Percentiles rank a stretch among this genome's conserved stretches.
Conservation (phyloP, 2,113 vertebrate genomes). For the Opisthocomus hoazin region DNA sequence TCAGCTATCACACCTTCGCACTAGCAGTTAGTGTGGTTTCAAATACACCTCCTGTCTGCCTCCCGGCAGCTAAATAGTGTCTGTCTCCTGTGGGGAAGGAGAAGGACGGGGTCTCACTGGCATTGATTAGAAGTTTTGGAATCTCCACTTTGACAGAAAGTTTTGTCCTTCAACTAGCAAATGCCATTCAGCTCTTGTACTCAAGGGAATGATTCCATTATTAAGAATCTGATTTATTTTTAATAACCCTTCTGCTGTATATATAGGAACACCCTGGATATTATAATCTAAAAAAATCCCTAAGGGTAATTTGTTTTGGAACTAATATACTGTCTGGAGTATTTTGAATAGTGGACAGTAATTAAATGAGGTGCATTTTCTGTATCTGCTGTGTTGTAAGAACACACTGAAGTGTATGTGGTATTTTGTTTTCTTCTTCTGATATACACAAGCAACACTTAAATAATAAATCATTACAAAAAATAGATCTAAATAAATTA, state of each 20-base stretch:
- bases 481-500: not conserved
- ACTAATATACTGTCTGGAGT: not conserved
- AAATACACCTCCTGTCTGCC: not conserved
- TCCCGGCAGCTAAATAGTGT: not conserved
- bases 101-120: not conserved
- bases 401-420: not conserved
- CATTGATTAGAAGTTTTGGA: not conserved
- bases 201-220: not conserved
- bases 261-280: slow-evolving; percentile 2
- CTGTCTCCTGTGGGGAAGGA: not conserved
- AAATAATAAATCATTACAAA: not conserved
- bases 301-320: not conserved
- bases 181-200: not conserved
- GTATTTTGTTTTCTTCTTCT: not conserved
- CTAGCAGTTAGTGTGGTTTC: not conserved
- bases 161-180: not conserved
- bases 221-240: slow-evolving; percentile 43
- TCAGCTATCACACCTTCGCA: not conserved
- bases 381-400: not conserved
- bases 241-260: slow-evolving; percentile 5
- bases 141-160: not conserved
- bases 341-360: not conserved
- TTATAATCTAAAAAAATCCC: slow-evolving; percentile 19
- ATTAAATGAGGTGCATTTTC: not conserved
- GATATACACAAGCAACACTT: not conserved